Conservation (phyloP, 2,888 invertebrate genomes). For the Eristalinus sepulchralis region DNA sequence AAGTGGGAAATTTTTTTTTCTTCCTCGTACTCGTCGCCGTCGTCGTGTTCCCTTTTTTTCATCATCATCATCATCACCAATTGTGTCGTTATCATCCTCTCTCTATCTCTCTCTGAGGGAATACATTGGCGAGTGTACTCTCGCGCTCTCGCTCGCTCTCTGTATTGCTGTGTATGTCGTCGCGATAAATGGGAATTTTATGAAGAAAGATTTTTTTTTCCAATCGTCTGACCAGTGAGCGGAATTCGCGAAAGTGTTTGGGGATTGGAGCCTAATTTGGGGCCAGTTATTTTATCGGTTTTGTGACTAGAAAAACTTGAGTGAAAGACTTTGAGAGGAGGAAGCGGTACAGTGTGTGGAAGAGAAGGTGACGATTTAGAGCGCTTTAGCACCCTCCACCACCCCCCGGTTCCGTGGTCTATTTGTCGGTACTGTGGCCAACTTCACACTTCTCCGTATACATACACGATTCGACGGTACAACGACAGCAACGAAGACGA, state of each 20-base stretch:
- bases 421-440: constrained; percentile 22
- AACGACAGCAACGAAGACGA: constrained; percentile 38
- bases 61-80: constrained; percentile 1
- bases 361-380: constrained; percentile 42
- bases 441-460: constrained; percentile 63
- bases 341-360: constrained; percentile 2
- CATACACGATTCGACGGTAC: constrained; percentile 54
- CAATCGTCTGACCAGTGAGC: constrained; percentile 24
- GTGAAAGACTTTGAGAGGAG: constrained; percentile 32
- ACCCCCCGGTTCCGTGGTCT: not conserved
- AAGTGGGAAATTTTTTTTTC: constrained; percentile 62
- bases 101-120: constrained; percentile 69
- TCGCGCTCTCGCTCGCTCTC: constrained; percentile 71
- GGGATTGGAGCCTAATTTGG: constrained; percentile 19
- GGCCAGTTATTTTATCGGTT: not conserved
- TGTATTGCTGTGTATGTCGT: constrained; percentile 46
- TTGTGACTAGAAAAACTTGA: constrained; percentile 21
- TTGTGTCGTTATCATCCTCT: constrained; percentile 66
- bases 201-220: constrained; percentile 37
- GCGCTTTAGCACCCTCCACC: constrained; percentile 12
- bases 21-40: constrained; percentile 10
- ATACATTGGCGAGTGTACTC: constrained; percentile 43
- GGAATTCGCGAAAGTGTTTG: constrained; percentile 33
- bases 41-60: constrained; percentile 46
- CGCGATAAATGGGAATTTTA: constrained; percentile 61